Percentiles rank a stretch among this genome's conserved stretches.
Evolutionary conservation across 2,888 invertebrate genomes (phyloP).

Genomic region (Acheta domesticus): DNA sequence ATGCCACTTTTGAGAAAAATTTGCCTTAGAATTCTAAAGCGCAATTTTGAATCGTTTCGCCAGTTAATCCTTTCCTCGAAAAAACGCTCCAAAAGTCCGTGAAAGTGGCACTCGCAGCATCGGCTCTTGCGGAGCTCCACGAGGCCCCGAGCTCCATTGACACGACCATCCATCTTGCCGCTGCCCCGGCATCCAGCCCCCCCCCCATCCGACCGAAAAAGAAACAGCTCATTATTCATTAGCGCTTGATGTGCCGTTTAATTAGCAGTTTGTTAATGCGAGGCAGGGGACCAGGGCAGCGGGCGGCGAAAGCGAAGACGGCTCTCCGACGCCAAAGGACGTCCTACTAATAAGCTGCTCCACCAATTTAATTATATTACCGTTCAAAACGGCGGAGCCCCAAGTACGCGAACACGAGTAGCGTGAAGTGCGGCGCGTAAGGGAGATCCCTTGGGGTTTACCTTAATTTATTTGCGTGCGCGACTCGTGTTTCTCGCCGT

Average conservation of each 20-base stretch:
- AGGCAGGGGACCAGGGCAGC: background rate
- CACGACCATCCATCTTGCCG: background rate
- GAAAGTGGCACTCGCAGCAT: no score
- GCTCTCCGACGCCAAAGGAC: background rate
- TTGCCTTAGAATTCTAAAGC: no score
- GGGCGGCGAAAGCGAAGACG: background rate
- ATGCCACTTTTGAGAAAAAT: no score
- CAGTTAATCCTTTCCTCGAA: no score
- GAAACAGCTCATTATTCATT: background rate
- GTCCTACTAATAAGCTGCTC: background rate
- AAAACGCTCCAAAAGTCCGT: no score
- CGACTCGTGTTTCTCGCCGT: background rate
- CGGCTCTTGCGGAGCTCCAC: no score
- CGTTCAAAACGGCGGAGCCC: background rate
- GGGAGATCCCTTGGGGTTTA: background rate
- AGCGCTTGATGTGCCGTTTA: constrained; percentile 1
- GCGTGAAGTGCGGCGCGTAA: background rate
- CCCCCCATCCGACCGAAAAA: background rate
- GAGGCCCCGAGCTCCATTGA: background rate
- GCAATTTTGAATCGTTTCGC: no score
- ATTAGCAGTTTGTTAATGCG: background rate
- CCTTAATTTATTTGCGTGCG: background rate
- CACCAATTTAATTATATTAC: background rate
- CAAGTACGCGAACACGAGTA: background rate
- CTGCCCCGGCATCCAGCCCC: background rate